Evolutionary conservation across 2,888 invertebrate genomes (phyloP).

Genomic region (Syrphus vitripennis): DNA sequence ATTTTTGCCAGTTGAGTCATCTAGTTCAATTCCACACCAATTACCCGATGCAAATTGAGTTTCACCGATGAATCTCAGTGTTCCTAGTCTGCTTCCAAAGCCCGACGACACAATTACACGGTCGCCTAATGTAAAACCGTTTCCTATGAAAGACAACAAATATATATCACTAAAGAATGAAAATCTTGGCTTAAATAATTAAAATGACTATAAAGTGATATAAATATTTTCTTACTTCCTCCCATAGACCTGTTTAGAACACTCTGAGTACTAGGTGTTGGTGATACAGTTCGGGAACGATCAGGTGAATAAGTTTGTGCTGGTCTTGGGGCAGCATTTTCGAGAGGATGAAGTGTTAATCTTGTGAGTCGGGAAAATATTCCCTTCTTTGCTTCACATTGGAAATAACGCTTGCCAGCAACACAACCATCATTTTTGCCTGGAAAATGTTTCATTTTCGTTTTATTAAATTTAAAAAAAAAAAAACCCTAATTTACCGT

Average conservation of each 20-base stretch:
- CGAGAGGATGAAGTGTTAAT: constrained; percentile 88
- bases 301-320: constrained; percentile 75
- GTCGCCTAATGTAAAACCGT: constrained; percentile 92
- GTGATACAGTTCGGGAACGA: constrained; percentile 79
- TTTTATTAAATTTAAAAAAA: not conserved
- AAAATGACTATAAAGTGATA: not conserved
- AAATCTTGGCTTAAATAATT: not conserved
- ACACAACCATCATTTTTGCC: constrained; percentile 99
- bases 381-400: constrained; percentile 95
- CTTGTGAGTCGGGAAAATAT: constrained; percentile 95
- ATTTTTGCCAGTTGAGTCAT: constrained; percentile 96
- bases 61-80: constrained; percentile 91
- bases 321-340: constrained; percentile 81
- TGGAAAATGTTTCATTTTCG: constrained; percentile 78
- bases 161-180: not conserved
- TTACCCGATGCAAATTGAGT: constrained; percentile 96
- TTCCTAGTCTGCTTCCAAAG: constrained; percentile 94
- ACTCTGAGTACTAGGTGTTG: constrained; percentile 79
- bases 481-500: constrained; percentile 83
- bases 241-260: constrained; percentile 77
- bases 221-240: constrained; percentile 76
- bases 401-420: constrained; percentile 95
- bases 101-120: constrained; percentile 94
- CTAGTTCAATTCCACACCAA: constrained; percentile 98
- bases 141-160: constrained; percentile 73